Base-by-base conservation (phyloP, 2,113 vertebrate species). In the Megaceryle maxima region DNA sequence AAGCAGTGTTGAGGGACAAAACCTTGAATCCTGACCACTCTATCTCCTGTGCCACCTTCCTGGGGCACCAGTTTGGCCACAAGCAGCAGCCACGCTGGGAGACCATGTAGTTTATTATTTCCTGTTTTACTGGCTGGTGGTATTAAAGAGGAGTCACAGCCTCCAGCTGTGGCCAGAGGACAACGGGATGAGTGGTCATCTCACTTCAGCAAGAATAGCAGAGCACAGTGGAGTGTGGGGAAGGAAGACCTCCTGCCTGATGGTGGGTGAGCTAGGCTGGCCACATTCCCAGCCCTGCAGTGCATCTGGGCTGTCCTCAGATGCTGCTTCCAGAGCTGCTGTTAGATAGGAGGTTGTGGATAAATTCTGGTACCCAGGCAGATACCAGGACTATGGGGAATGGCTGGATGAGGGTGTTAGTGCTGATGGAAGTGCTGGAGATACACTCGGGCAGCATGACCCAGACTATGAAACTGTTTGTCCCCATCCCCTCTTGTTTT, bases 301-400 rank as follows among this genome's bases (percentile, higher is more conserved):
- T 1, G 1, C 25, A 6, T 15, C 73, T 16, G 8, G 22, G 64
- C 12, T 6, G 25, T 25, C 4, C 11, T 44, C 50, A 0, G 4
- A 46, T 59, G 26, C 50, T 33, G 6, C 16, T 44, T 24, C 73
- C 66, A 68, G 66, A 68, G 28, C 24, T 31, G 39, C n/a, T 41
- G 35, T 10, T 8, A 10, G 4, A 2, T 28, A 13, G 6, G 5
- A 6, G 59, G 21, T 6, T 5, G 26, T 48, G 70, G 69, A 11
- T 66, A 62, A 11, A 17, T 62, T 57, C 46, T 74, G 46, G 20
- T 39, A 24, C 16, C 64, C 33, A 10, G 55, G 69, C 28, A 28
- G 33, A 25, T 46, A 31, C 35, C 15, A 8, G 62, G 46, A 6
- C 39, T 25, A 2, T 1, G 20, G 56, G 28, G 16, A 57, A 29